Percentiles rank a stretch among this genome's conserved stretches.
Conservation (phyloP, 2,888 invertebrate genomes). For the Athetis lepigone region DNA sequence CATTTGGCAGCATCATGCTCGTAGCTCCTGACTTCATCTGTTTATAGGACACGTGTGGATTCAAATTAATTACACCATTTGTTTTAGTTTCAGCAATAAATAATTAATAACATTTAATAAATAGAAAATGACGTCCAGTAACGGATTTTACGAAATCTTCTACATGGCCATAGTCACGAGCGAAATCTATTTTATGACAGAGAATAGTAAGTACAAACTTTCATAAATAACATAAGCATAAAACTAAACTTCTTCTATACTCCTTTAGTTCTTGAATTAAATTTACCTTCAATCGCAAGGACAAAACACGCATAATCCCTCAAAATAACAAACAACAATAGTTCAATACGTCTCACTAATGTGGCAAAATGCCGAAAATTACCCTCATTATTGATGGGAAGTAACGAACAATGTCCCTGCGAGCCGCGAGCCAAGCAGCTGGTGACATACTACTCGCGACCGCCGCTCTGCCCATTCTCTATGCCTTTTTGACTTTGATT, state of each 20-base stretch:
- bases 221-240: neutral
- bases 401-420: slow-evolving; percentile 78
- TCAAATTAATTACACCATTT: too few species aligned
- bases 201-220: too few species aligned
- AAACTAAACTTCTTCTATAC: neutral
- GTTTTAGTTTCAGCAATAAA: too few species aligned
- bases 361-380: slow-evolving; percentile 89
- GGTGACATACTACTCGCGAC: slow-evolving; percentile 87
- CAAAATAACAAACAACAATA: slow-evolving; percentile 80
- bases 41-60: too few species aligned
- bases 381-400: slow-evolving; percentile 90
- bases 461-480: slow-evolving; percentile 87
- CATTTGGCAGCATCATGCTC: too few species aligned
- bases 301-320: slow-evolving; percentile 68
- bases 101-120: too few species aligned
- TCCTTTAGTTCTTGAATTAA: neutral
- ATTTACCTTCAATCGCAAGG: slow-evolving; percentile 1
- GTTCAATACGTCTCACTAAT: slow-evolving; percentile 86
- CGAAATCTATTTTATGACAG: too few species aligned
- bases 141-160: too few species aligned
- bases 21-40: too few species aligned
- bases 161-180: too few species aligned
- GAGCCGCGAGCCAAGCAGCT: slow-evolving; percentile 79
- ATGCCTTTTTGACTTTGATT: slow-evolving; percentile 91
- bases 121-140: too few species aligned